Percentiles rank a stretch among this genome's conserved stretches.
These are phyloP conservation scores for Coregonus suidteri DNA, from an alignment of 2,797 vertebrate genomes.

Conservation along the genomic window DNA sequence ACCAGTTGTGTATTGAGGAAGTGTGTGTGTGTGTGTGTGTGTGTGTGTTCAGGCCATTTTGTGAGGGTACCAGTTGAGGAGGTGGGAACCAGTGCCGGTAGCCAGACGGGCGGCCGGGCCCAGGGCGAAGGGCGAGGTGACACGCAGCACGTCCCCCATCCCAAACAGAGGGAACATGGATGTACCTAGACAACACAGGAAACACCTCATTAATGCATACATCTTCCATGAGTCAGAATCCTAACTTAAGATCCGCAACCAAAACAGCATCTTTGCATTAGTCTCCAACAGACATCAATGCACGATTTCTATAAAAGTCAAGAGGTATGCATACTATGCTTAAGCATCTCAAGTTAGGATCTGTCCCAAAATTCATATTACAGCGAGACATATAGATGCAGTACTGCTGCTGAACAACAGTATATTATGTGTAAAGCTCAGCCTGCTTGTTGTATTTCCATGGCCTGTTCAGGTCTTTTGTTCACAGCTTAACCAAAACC, in stretches of 20 bases:
- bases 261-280: too few relatives aligned
- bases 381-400: neutral
- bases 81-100: slow-evolving; percentile 9
- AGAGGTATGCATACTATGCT: too few relatives aligned
- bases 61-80: slow-evolving; percentile 3
- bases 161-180: slow-evolving; percentile 60
- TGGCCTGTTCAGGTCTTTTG: neutral
- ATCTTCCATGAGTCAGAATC: too few relatives aligned
- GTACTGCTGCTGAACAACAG: neutral
- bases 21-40: too few relatives aligned
- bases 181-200: too few relatives aligned
- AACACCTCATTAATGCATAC: too few relatives aligned
- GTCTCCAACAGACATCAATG: too few relatives aligned
- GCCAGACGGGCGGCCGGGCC: slow-evolving; percentile 49
- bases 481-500: slow-evolving; percentile 2
- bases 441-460: neutral
- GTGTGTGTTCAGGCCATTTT: neutral
- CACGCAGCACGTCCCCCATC: slow-evolving; percentile 18
- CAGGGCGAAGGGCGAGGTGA: slow-evolving; percentile 25
- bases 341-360: too few relatives aligned
- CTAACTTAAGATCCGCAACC: too few relatives aligned
- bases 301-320: too few relatives aligned
- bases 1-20: neutral
- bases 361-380: neutral
- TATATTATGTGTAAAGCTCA: neutral